Base-by-base conservation (phyloP, 1,140 invertebrate genomes). In the Eueides isabella region DNA sequence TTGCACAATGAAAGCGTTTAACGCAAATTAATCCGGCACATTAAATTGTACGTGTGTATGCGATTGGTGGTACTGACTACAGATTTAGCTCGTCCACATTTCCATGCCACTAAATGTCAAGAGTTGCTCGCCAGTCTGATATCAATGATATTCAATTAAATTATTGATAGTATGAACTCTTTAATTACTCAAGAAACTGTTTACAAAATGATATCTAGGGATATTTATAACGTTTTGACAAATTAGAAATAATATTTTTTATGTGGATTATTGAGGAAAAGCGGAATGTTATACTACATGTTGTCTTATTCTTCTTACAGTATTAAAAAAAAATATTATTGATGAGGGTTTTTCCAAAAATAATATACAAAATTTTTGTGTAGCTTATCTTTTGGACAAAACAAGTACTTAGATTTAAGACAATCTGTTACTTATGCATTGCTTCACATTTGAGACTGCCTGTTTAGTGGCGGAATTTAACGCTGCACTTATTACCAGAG, bases 71-170 rank as follows among this genome's bases (percentile, higher is more conserved):
- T 67, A 61, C 11, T 41, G 35, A 23, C 64, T 67, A 61, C 44
- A 31, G 35, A 67, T 67, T 72, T 72, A 72, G 71, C 44, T 7
- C 67, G 19, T 61, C 30, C 19, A 62, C 71, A 61, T 67, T 62
- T 72, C 31, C 71, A 62, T 23, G 2, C 23, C 9, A 11, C 41
- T 67, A 72, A 72, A 72, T 72, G 71, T 72, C 71, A 72, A 41
- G 64, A 72, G 64, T 31, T 26, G 67, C 71, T 16, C 9, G 11
- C 5, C n/a, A 63, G 26, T 67, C 31, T 66, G 28, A 61, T 61
- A 61, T 35, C 30, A 69, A 61, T 61, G 4, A 7, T 26, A 26
- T 55, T 55, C 2, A 2, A 55, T 23, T 26, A 2, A 4, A 55
- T 23, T 55, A 55, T 26, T 44, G 41, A 44, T 44, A 19, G 19